These are phyloP conservation scores for Embiotoca jacksoni DNA, from an alignment of 2,113 vertebrate species.

Conservation along the genomic window DNA sequence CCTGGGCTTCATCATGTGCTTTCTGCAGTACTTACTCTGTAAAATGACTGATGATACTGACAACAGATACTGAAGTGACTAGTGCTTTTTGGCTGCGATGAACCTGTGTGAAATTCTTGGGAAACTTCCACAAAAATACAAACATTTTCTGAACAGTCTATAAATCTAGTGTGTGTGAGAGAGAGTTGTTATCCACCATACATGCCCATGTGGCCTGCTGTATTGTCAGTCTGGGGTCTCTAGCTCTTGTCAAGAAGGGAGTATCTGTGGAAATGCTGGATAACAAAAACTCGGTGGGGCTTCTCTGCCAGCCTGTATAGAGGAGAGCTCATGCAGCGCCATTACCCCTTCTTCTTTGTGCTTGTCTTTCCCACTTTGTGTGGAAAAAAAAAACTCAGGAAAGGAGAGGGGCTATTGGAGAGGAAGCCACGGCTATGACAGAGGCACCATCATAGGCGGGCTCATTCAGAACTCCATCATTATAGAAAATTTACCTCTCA, in stretches of 20 bases:
- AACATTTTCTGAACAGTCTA: not conserved
- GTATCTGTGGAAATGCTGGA: slow-evolving; percentile 36
- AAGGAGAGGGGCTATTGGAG: slow-evolving; percentile 39
- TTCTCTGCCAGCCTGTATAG: slow-evolving; percentile 40
- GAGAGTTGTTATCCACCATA: slow-evolving; percentile 15
- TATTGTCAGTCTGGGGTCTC: slow-evolving; percentile 41
- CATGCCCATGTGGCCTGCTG: slow-evolving; percentile 6
- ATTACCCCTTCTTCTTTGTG: slow-evolving; percentile 71
- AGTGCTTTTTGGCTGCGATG: slow-evolving; percentile 5
- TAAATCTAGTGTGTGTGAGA: not conserved
- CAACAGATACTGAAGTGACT: slow-evolving; percentile 30
- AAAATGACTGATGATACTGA: slow-evolving; percentile 49
- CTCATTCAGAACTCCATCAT: slow-evolving; percentile 67
- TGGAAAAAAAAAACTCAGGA: slow-evolving; percentile 36
- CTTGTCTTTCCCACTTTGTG: slow-evolving; percentile 53
- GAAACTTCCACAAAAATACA: slow-evolving; percentile 2
- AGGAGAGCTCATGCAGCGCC: slow-evolving; percentile 62
- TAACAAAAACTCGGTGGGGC: slow-evolving; percentile 68
- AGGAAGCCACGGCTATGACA: slow-evolving; percentile 49
- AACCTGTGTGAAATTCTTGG: not conserved
- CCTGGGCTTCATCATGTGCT: slow-evolving; percentile 62
- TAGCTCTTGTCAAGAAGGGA: slow-evolving; percentile 42
- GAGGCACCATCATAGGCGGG: slow-evolving; percentile 37
- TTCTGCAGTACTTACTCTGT: slow-evolving; percentile 40
- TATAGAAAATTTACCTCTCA: slow-evolving; percentile 56